Evolutionary conservation across 2,888 invertebrate species (phyloP), one percentile per base, ranked within the genome.

Genomic region (Drosophila colorata): DNA sequence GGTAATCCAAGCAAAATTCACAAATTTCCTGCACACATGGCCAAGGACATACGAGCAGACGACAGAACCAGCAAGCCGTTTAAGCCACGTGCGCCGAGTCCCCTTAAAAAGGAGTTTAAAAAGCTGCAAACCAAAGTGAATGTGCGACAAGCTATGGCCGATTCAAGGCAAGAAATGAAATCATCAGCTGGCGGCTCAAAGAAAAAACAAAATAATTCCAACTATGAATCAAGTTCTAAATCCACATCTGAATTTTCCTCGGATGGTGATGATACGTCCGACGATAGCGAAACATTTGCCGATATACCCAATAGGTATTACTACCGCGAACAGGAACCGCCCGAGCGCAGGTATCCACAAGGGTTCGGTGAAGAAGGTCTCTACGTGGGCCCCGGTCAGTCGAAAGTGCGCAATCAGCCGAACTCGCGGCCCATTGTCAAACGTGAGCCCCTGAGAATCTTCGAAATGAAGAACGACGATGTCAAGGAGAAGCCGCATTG

Each of bases 231-330:
- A 13, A 52, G 35, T 11, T 35, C 40, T 1, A 18, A 48, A 6
- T 23, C 20, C 11, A 23, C 41, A 5, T 33, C 31, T 2, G 23
- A 35, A 9, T 58, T 58, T 6, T 48, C 52, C 0, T 41, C 38
- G 13, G 20, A 9, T 5, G 13, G 23, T 2, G 35, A 53, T 0
- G 23, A 49, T 1, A 40, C 63, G 0, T 64, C 56, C n/a, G 23
- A 51, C 0, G 40, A 64, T 4, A 69, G 68, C 35, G 75, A 83
- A 16, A 44, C 56, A 0, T 83, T 72, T 18, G 67, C 48, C 0
- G 75, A 78, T 31, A 86, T 83, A 20, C 83, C 83, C 11, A 73
- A 86, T 14, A 67, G 87, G 3, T 78, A 80, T n/a, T 61, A 65
- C 13, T 83, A 83, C 37, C 60, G 64, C 1, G 83, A 83, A 1